These are phyloP conservation scores for Drosophila truncata DNA, from an alignment of 1,140 invertebrate genomes.

Conservation along the genomic window DNA sequence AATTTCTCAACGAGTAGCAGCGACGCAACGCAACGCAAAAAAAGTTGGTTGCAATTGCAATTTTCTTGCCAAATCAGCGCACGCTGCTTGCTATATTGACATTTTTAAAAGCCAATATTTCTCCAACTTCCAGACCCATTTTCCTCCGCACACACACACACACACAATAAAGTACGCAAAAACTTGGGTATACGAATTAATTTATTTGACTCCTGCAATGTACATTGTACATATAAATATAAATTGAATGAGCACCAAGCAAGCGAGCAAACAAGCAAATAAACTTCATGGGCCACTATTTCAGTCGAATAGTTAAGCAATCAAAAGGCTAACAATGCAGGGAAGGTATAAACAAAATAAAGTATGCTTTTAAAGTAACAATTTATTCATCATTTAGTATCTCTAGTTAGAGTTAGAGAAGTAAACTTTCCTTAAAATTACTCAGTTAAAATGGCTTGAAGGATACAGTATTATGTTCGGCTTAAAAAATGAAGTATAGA, in stretches of 20 bases:
- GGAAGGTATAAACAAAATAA: neutral
- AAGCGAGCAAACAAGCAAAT: conserved; percentile 10
- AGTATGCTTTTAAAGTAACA: neutral
- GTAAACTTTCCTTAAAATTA: neutral
- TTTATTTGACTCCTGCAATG: conserved; percentile 58
- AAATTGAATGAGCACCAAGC: conserved; percentile 41
- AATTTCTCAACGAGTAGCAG: conserved; percentile 71
- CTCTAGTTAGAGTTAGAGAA: neutral
- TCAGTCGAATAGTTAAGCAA: conserved; percentile 6
- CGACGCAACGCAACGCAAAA: conserved; percentile 35
- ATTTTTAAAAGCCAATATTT: conserved; percentile 83
- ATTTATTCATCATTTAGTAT: neutral
- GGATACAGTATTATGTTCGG: neutral
- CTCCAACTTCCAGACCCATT: conserved; percentile 25
- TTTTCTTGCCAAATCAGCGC: conserved; percentile 71
- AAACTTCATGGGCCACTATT: conserved; percentile 9
- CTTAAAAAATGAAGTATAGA: neutral
- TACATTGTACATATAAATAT: no score
- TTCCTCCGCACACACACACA: conserved; percentile 11
- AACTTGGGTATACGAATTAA: conserved; percentile 55
- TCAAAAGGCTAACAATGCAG: neutral
- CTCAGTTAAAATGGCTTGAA: neutral
- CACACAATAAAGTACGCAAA: conserved; percentile 42
- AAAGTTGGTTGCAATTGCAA: conserved; percentile 74
- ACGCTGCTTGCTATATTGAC: conserved; percentile 70